These are phyloP conservation scores for Itoplectis maculator DNA, from an alignment of 2,888 invertebrate genomes.

Conservation along the genomic window DNA sequence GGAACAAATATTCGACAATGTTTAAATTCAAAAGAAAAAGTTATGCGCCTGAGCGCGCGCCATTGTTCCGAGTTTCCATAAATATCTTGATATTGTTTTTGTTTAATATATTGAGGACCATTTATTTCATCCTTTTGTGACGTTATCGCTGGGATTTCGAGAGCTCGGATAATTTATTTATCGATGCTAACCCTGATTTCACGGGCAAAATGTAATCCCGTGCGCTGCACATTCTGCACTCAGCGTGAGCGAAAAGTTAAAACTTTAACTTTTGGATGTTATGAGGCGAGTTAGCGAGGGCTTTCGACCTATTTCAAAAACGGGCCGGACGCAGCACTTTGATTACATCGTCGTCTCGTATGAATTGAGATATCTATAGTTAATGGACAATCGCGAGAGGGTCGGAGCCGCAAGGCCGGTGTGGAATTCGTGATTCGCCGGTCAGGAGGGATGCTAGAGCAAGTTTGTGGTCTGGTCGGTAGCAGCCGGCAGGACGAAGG, in stretches of 20 bases:
- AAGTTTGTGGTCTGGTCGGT: conserved; percentile 28
- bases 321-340: conserved; percentile 23
- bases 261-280: background rate
- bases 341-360: conserved; percentile 42
- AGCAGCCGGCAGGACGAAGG: background rate
- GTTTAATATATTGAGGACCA: no score
- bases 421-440: conserved; percentile 41
- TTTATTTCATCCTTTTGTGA: no score
- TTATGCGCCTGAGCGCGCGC: no score
- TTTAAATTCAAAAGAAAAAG: no score
- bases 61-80: no score
- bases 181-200: no score
- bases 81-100: no score
- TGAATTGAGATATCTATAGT: conserved; percentile 66
- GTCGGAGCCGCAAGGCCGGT: conserved; percentile 4
- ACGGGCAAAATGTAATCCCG: no score
- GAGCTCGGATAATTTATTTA: no score
- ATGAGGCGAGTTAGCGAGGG: background rate
- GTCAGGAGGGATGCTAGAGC: background rate
- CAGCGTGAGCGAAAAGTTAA: background rate
- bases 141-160: no score
- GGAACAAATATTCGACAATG: no score
- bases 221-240: background rate
- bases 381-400: conserved; percentile 55
- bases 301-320: background rate